Evolutionary conservation across 2,113 vertebrate genomes (phyloP), one percentile per base, ranked within the genome.

Genomic region (Osmerus eperlanus): DNA sequence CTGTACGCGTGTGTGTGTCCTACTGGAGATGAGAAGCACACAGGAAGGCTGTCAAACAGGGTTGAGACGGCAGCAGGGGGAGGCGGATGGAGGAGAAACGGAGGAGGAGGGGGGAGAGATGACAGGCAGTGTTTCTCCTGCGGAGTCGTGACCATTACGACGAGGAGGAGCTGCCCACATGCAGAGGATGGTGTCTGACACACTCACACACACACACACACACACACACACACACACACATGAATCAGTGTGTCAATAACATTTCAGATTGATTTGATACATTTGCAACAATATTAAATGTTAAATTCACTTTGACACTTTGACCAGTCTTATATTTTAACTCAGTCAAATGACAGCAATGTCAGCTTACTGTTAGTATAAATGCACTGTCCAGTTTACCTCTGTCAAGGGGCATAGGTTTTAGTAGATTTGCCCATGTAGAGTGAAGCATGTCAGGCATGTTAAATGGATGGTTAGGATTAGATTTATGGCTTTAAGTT

Each of bases 1-100:
- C 69, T 64, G 32, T 76, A 72, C 1, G 68, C 52, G 52, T 36
- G 64, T 25, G 52, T 4, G 58, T 29, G 67, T 53, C 59, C 65
- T 75, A 71, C 72, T 51, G 68, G 67, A 84, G 76, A 82, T 78
- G 9, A 54, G 74, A 80, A 68, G 74, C 82, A 86, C 80, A 4
- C 41, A 82, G 82, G 79, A 78, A 11, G 74, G 67, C 84, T 85
- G 87, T 89, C 88, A 89, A 83, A 89, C 84, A 86, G 80, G 12
- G 75, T 75, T 79, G 67, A 51, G 64, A 71, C 73, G 77, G 72
- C 32, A 73, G 60, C 54, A 68, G 81, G 58, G 71, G 81, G 18
- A 25, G 18, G 36, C 55, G 67, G 67, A 36, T 12, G 54, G 21
- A 70, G 47, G 68, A 19, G n/a, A 36, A 36, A 36, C 70, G 36